Evolutionary conservation across 2,888 invertebrate species (phyloP).

Genomic region (Oscheius sp.): DNA sequence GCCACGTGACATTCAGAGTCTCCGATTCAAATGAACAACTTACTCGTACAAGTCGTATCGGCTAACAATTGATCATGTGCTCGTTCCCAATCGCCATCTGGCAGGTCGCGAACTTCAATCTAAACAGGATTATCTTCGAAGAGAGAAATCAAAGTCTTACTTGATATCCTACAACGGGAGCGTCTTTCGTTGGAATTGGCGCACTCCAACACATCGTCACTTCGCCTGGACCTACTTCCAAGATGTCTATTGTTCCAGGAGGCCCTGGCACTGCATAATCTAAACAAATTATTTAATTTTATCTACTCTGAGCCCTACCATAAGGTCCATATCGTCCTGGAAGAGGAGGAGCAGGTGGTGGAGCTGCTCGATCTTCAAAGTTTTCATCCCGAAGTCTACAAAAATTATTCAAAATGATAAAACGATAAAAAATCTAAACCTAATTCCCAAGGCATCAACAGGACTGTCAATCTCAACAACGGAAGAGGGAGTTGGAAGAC

Average conservation of each 20-base stretch:
- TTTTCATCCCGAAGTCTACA: slow-evolving; percentile 35
- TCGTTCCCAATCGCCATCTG: slow-evolving; percentile 65
- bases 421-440: slow-evolving; percentile 2
- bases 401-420: neutral
- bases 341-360: slow-evolving; percentile 48
- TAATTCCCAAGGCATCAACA: slow-evolving; percentile 27
- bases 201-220: slow-evolving; percentile 67
- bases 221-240: slow-evolving; percentile 56
- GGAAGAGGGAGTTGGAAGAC: slow-evolving; percentile 52
- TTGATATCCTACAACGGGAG: slow-evolving; percentile 64
- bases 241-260: slow-evolving; percentile 65
- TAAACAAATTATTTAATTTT: neutral
- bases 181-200: slow-evolving; percentile 52
- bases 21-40: neutral
- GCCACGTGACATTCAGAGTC: too few species aligned
- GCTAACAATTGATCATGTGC: slow-evolving; percentile 65
- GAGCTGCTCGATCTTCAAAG: slow-evolving; percentile 41
- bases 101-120: slow-evolving; percentile 63
- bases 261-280: slow-evolving; percentile 28
- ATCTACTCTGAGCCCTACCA: neutral
- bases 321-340: slow-evolving; percentile 24
- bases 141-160: slow-evolving; percentile 22
- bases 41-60: slow-evolving; percentile 65
- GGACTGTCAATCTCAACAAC: slow-evolving; percentile 36
- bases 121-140: slow-evolving; percentile 30